Conservation (phyloP, 2,113 vertebrate species). For the Upupa epops region DNA sequence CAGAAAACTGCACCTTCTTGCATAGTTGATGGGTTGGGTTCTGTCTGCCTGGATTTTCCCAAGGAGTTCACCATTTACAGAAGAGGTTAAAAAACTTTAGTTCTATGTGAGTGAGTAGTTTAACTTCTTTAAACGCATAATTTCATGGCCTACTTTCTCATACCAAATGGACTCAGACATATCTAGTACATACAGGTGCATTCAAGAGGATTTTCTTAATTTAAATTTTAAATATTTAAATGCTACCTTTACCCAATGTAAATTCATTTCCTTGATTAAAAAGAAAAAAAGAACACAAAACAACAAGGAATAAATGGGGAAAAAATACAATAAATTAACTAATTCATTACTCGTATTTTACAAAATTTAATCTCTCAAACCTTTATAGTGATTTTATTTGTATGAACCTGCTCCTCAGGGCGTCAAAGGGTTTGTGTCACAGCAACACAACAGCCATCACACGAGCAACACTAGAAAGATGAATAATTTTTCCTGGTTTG, state of each 20-base stretch:
- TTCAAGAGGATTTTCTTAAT: constrained; percentile 58
- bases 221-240: constrained; percentile 76
- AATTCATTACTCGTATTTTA: not conserved
- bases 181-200: constrained; percentile 51
- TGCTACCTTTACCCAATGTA: constrained; percentile 16
- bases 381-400: not conserved
- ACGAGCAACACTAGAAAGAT: not conserved
- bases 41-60: constrained; percentile 21
- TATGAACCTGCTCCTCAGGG: not conserved
- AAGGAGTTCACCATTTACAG: constrained; percentile 23
- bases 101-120: constrained; percentile 44
- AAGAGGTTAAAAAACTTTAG: constrained; percentile 47
- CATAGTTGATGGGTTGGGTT: not conserved
- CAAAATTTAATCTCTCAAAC: not conserved
- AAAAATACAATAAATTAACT: not conserved
- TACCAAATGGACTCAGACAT: constrained; percentile 63
- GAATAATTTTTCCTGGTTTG: not conserved
- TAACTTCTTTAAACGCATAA: constrained; percentile 62
- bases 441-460: not conserved
- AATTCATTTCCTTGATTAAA: not conserved
- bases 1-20: not conserved
- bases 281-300: not conserved
- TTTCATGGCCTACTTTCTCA: constrained; percentile 66
- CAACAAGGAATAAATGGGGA: rapidly evolving
- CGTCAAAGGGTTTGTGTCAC: not conserved